phyloP scores from a whole-genome alignment of 2,888 invertebrate genomes.

The Heterodera filipjevi region DNA sequence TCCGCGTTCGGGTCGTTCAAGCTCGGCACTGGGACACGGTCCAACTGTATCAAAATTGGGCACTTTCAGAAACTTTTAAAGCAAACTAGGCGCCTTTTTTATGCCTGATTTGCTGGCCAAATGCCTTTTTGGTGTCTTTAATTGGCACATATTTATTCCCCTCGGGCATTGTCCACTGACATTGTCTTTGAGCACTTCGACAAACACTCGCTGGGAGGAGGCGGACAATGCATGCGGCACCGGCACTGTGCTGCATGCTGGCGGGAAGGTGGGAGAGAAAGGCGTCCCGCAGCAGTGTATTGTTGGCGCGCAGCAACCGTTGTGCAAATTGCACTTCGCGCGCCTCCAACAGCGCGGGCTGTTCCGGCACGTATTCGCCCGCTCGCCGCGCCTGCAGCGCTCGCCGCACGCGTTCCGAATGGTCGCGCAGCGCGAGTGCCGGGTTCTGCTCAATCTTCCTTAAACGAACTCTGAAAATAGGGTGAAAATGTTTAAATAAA shows the following conservation, averaged over 20 bases:
- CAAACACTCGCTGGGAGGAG: slow-evolving; percentile 43
- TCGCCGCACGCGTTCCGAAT: slow-evolving; percentile 39
- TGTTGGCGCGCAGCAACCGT: slow-evolving; percentile 42
- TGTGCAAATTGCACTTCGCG: slow-evolving; percentile 46
- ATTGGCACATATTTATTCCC: neutral
- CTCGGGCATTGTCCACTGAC: slow-evolving; percentile 19
- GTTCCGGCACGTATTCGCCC: neutral
- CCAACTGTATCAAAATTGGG: slow-evolving; percentile 37
- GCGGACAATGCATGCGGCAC: slow-evolving; percentile 35
- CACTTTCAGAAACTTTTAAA: neutral
- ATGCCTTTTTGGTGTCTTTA: no score
- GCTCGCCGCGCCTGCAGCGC: slow-evolving; percentile 11
- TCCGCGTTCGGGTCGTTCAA: slow-evolving; percentile 47
- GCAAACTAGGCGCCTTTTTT: neutral
- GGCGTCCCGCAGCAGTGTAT: slow-evolving; percentile 35
- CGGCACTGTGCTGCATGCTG: slow-evolving; percentile 44
- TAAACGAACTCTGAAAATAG: slow-evolving; percentile 41
- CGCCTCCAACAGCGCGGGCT: slow-evolving; percentile 38
- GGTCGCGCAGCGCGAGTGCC: slow-evolving; percentile 41
- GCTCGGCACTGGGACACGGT: slow-evolving; percentile 48
- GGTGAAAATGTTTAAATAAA: neutral
- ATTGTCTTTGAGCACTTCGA: slow-evolving; percentile 45
- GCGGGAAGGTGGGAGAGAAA: slow-evolving; percentile 47
- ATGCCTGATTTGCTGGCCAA: no score
- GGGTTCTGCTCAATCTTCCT: slow-evolving; percentile 54